phyloP scores from a whole-genome alignment of 37 sponge, comb jelly and placozoan species.

The Hexactinellida sp. region DNA sequence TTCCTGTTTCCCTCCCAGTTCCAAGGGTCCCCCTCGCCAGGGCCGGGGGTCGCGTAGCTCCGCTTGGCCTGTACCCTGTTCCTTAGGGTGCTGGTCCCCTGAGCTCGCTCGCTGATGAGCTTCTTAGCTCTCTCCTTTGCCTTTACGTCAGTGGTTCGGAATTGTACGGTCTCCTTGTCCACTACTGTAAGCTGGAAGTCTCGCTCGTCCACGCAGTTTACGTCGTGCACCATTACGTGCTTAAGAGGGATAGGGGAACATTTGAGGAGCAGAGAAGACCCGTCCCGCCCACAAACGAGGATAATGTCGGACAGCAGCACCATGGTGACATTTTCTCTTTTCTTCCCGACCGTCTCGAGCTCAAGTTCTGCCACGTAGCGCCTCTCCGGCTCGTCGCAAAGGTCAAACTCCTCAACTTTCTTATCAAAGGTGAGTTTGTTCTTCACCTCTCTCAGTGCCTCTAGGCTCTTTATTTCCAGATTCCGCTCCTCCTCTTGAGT shows the following conservation, averaged over 20 bases:
- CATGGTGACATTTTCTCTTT: background rate
- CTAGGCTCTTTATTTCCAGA: background rate
- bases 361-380: background rate
- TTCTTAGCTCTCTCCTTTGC: background rate
- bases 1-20: background rate
- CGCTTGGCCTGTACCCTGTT: conserved; percentile 8
- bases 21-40: background rate
- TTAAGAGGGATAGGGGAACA: background rate
- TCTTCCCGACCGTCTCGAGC: background rate
- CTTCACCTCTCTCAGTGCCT: background rate
- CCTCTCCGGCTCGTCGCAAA: background rate
- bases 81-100: background rate
- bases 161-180: background rate
- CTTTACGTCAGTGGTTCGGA: background rate
- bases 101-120: background rate
- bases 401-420: background rate
- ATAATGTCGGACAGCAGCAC: background rate
- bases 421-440: background rate
- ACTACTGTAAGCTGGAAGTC: background rate
- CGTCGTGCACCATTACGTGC: conserved; percentile 2
- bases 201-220: background rate
- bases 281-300: background rate
- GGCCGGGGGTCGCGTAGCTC: background rate
- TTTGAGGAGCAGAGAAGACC: background rate
- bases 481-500: background rate